Conservation (phyloP, 2,888 invertebrate species). For the Macrophya alboannulata region DNA sequence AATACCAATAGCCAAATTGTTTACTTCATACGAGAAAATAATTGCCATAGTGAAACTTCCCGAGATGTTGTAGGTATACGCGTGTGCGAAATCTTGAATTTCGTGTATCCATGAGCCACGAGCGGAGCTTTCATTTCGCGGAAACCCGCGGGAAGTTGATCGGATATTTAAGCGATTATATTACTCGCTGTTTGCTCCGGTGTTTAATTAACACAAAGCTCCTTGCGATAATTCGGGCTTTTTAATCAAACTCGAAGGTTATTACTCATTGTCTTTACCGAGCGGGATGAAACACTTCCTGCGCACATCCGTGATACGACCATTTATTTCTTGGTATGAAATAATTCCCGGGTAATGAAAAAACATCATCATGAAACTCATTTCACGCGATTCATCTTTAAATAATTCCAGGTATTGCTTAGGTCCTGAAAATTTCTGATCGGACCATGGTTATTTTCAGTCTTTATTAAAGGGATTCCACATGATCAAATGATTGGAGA, state of each 20-base stretch:
- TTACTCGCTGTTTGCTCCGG: not conserved
- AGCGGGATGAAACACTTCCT: not conserved
- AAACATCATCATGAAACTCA: not conserved
- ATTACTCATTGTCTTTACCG: not conserved
- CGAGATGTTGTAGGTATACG: not conserved
- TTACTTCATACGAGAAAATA: not conserved
- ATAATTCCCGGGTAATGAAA: not conserved
- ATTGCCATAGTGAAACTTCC: not conserved
- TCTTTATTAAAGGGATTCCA: not conserved
- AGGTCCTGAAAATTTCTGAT: too few relatives aligned
- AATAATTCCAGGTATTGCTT: not conserved
- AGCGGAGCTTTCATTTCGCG: not conserved
- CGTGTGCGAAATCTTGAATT: not conserved
- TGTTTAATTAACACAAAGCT: constrained; percentile 21
- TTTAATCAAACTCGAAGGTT: not conserved
- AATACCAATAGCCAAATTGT: constrained; percentile 31
- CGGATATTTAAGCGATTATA: constrained; percentile 1
- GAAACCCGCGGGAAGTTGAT: not conserved
- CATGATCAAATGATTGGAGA: too few relatives aligned
- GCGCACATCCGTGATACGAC: not conserved
- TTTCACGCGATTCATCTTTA: not conserved
- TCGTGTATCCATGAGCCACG: not conserved
- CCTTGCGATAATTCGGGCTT: not conserved
- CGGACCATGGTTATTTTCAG: too few relatives aligned
- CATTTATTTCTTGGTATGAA: not conserved